Percentiles rank a stretch among this genome's conserved stretches.
These are phyloP conservation scores for Copidosoma aretas DNA, from an alignment of 2,888 invertebrate species.

Conservation along the genomic window DNA sequence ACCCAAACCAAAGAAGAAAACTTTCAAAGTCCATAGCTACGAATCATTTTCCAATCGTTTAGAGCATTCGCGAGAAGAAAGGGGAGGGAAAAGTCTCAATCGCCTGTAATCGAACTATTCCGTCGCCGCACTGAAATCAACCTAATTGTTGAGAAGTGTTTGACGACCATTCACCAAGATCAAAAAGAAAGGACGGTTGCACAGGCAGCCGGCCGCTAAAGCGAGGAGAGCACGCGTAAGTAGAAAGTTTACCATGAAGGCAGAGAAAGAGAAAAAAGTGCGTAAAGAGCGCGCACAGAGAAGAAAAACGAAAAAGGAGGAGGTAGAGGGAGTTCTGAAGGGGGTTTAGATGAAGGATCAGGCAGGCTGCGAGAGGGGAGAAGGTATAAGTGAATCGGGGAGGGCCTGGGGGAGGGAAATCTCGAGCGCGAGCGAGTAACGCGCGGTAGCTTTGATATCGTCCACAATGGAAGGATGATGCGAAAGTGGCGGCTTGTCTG, in stretches of 20 bases:
- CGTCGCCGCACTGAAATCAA: slow-evolving; percentile 14
- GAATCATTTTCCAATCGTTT: too few species aligned
- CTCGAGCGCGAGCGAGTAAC: not conserved
- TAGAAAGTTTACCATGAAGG: slow-evolving; percentile 23
- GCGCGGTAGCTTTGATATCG: slow-evolving; percentile 35
- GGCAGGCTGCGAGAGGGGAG: not conserved
- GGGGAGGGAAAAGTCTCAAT: not conserved
- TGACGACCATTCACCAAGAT: slow-evolving; percentile 20
- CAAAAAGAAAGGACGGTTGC: slow-evolving; percentile 19
- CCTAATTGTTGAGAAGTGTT: slow-evolving; percentile 19
- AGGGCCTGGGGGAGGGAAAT: slow-evolving; percentile 10
- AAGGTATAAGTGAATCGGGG: slow-evolving; percentile 32
- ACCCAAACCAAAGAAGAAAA: too few species aligned
- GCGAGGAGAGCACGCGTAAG: slow-evolving; percentile 15
- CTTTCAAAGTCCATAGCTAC: too few species aligned
- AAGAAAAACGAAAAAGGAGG: not conserved
- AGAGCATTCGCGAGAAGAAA: not conserved
- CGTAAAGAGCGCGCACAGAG: slow-evolving; percentile 6
- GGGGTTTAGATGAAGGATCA: slow-evolving; percentile 6
- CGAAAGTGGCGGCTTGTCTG: slow-evolving; percentile 4
- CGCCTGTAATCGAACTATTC: slow-evolving; percentile 15
- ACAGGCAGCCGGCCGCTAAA: slow-evolving; percentile 14
- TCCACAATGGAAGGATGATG: slow-evolving; percentile 34
- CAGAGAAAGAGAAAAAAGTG: slow-evolving; percentile 7
- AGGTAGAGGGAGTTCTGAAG: slow-evolving; percentile 13